A percentile compares a stretch with the other conserved stretches of the same genome.
These are phyloP conservation scores for Astropecten irregularis DNA, from an alignment of 53 echinoderm and acorn worm species.

Conservation along the genomic window DNA sequence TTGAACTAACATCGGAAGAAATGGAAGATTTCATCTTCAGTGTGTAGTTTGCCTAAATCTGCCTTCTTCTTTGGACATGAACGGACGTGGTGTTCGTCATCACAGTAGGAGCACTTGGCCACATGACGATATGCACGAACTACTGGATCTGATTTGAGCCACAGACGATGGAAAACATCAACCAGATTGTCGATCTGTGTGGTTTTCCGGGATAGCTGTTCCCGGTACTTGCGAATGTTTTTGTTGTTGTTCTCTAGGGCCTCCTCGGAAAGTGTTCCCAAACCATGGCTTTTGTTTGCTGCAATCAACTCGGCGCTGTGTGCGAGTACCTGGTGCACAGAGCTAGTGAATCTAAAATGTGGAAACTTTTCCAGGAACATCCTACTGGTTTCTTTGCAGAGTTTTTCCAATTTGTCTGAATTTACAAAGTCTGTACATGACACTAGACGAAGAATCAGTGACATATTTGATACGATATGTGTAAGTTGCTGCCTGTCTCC, in stretches of 20 bases:
- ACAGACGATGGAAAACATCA: neutral
- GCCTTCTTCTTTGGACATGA: neutral
- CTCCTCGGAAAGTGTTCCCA: neutral
- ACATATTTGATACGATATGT: neutral
- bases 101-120: neutral
- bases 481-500: neutral
- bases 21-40: neutral
- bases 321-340: neutral
- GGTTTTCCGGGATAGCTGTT: neutral
- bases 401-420: neutral
- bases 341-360: neutral
- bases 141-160: neutral
- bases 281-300: neutral
- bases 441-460: neutral
- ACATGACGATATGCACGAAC: neutral
- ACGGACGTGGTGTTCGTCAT: neutral
- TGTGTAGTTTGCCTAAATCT: neutral
- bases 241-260: neutral
- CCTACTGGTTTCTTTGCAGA: neutral
- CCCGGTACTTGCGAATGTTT: neutral
- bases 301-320: neutral
- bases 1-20: neutral
- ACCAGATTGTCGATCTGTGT: neutral
- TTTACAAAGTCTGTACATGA: constrained; percentile 10
- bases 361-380: neutral